A percentile compares a stretch with the other conserved stretches of the same genome.
Evolutionary conservation across 1,140 invertebrate genomes (phyloP).

Genomic region (Dolichoris vasculosae): DNA sequence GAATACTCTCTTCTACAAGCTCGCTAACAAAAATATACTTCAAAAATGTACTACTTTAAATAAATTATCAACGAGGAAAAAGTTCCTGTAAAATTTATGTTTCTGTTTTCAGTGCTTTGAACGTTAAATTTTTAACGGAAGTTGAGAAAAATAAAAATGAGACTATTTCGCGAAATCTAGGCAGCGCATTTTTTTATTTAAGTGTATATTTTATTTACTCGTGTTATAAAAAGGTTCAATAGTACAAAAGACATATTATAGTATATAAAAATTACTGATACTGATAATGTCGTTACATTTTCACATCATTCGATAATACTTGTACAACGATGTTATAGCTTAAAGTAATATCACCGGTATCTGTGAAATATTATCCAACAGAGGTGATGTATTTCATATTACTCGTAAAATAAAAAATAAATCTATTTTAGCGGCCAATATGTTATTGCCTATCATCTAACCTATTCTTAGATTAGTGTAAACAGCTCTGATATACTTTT

Average conservation of each 20-base stretch:
- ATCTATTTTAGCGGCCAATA: neutral
- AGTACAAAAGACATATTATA: neutral
- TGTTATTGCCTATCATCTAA: neutral
- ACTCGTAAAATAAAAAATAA: conserved; percentile 9
- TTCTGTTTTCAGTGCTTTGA: neutral
- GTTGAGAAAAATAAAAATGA: neutral
- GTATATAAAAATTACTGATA: neutral
- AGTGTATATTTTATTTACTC: neutral
- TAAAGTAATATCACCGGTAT: neutral
- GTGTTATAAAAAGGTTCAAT: too few species aligned
- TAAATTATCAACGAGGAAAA: neutral
- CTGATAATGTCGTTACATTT: neutral
- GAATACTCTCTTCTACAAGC: neutral
- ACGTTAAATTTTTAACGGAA: neutral
- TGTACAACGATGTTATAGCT: too few species aligned
- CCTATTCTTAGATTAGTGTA: neutral
- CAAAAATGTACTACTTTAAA: neutral
- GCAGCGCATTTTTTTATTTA: neutral
- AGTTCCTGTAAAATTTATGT: neutral
- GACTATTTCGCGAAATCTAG: neutral
- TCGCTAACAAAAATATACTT: neutral
- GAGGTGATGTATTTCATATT: neutral
- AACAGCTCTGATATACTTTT: too few species aligned
- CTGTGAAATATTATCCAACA: neutral
- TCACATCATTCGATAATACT: too few species aligned